Evolutionary conservation across 2,113 vertebrate species (phyloP), one percentile per base, ranked within the genome.

Genomic region (Sturnus vulgaris): DNA sequence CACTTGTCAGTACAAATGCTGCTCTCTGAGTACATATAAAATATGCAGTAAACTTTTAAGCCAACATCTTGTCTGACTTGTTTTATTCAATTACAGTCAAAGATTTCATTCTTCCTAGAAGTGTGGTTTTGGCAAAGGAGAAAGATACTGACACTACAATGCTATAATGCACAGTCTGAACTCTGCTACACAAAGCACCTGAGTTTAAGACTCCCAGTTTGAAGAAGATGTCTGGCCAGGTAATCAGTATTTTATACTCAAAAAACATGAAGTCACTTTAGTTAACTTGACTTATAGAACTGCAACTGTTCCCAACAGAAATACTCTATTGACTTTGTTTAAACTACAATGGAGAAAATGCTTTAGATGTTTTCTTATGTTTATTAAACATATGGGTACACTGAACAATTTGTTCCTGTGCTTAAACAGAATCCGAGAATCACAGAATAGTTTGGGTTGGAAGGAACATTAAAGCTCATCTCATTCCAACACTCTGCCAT

Each of bases 41-140:
- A 87, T 30, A 85, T 42, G 7, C 15, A 85, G 33, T 79, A 89
- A 83, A 88, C 53, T 50, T 81, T 75, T 66, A 73, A 86, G 82
- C 22, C 61, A 75, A 42, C 46, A 37, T 69, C 33, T 70, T 23
- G 52, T 70, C 56, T 89, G 65, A 82, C 27, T 35, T n/a, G 11
- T 75, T 91, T 92, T 39, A 40, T 92, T 86, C 44, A 55, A 10
- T 59, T 66, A 46, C 22, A 44, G 37, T 25, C 0, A 0, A 61
- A 9, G 9, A 12, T 53, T 78, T 78, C n/a, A 31, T 78, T 82
- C 52, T 55, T 82, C 39, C 56, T 33, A 55, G 28, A 90, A 80
- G 4, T 24, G 2, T 42, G n/a, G 20, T 53, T 93, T 63, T 57
- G 60, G 59, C 30, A 70, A 69, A 91, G 37, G 24, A 77, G 61